A percentile compares a stretch with the other conserved stretches of the same genome.
Evolutionary conservation across 2,113 vertebrate genomes (phyloP).

Genomic region (Psilopogon haemacephalus): DNA sequence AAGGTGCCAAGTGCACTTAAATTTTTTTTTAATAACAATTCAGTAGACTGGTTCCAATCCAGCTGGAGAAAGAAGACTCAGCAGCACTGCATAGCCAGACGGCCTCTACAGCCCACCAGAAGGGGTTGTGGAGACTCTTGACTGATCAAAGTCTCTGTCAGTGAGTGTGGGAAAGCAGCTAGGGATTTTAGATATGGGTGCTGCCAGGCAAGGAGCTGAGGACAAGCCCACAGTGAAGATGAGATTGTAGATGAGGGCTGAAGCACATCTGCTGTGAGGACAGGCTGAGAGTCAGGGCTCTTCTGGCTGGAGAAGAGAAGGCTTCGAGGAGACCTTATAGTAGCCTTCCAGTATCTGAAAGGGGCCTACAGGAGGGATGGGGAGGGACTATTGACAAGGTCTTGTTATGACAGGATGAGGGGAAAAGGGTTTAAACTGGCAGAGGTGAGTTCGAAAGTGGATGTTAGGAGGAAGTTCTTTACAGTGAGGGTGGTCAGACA

Average conservation of each 20-base stretch:
- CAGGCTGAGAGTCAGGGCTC: too few species aligned
- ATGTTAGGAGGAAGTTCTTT: too few species aligned
- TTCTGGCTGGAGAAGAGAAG: too few species aligned
- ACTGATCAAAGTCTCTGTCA: neutral
- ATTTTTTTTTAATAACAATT: neutral
- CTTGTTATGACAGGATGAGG: too few species aligned
- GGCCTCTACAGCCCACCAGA: neutral
- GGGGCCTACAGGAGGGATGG: too few species aligned
- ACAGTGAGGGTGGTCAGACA: too few species aligned
- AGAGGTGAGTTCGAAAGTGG: too few species aligned
- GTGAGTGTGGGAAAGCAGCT: neutral
- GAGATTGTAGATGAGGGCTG: neutral
- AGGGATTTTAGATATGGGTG: neutral
- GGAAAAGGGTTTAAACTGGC: too few species aligned
- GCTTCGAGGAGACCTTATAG: too few species aligned
- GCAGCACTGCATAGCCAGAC: neutral
- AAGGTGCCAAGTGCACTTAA: neutral
- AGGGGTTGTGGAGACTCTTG: neutral
- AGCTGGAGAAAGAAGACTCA: neutral
- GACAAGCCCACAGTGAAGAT: accelerated
- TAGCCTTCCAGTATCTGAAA: too few species aligned
- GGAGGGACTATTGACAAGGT: too few species aligned
- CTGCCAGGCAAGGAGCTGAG: neutral
- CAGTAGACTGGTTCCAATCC: neutral
- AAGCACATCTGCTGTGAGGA: too few species aligned